Evolutionary conservation across 1,140 invertebrate species (phyloP), one percentile per base, ranked within the genome.

Genomic region (Hestina assimilis): DNA sequence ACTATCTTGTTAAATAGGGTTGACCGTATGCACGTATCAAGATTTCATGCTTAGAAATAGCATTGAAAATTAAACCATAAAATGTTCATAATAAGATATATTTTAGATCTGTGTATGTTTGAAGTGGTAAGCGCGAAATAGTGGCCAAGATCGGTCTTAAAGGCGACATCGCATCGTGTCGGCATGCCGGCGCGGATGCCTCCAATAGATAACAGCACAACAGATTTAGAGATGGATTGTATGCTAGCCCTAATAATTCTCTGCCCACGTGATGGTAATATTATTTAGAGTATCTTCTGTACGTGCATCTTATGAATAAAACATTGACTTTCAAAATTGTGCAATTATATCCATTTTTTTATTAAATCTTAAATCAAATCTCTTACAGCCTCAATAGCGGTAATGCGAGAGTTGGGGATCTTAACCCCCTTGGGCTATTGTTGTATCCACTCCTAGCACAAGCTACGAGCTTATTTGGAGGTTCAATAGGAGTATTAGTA

Each of bases 171-270:
- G 59, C 40, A 59, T 67, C 80, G 79, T 82, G 80, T 72, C 64
- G 80, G 79, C 68, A 85, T 77, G 78, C 72, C 48, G 59, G 31
- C 38, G 42, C 40, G 72, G 76, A 80, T 83, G 78, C 67, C 66
- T 78, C 41, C 63, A 52, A 80, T 70, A 74, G 79, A 85, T 85
- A 85, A 75, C 56, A 55, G 50, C 4, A 12, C 33, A 26, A 46
- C 54, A 73, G 69, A 78, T 77, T 52, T 62, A 33, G 50, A 75
- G 75, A 75, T 75, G 68, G 58, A 74, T 63, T 61, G 46, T 59
- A 38, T n/a, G 59, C 57, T 66, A 57, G 61, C 63, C 48, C 68
- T 74, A 60, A 57, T 67, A 66, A 61, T 50, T 65, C 58, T 66
- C 65, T 59, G 56, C 61, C 59, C 63, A 72, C 61, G 59, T 69